A percentile compares a stretch with the other conserved stretches of the same genome.
Evolutionary conservation across 2,113 vertebrate genomes (phyloP).

Genomic region (Amia ocellicauda): DNA sequence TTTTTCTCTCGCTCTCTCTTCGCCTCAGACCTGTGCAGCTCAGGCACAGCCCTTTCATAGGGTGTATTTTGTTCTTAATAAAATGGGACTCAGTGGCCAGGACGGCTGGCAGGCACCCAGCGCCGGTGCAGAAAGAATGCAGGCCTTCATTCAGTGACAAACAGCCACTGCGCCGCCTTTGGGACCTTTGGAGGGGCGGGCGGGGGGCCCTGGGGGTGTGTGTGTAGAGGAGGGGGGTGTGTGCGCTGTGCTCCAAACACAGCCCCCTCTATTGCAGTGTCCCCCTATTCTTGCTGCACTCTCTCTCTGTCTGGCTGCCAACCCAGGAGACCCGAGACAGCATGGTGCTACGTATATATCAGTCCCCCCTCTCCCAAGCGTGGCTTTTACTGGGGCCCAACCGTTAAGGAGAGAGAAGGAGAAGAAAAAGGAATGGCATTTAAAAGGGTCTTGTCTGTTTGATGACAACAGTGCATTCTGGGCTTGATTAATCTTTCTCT

Average conservation of each 20-base stretch:
- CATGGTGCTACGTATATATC: too few relatives aligned
- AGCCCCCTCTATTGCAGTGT: constrained; percentile 42
- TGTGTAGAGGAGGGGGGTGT: constrained; percentile 41
- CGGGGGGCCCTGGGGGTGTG: background rate
- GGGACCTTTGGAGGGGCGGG: constrained; percentile 1
- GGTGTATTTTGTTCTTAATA: constrained; percentile 71
- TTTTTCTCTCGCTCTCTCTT: too few relatives aligned
- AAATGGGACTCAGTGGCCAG: constrained; percentile 62
- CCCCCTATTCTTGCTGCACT: constrained; percentile 19
- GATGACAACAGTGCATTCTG: too few relatives aligned
- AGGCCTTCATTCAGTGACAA: constrained; percentile 69
- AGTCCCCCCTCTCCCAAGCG: too few relatives aligned
- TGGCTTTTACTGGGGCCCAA: too few relatives aligned
- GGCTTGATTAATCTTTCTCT: too few relatives aligned
- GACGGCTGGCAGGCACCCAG: constrained; percentile 72
- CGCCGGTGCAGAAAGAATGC: constrained; percentile 64
- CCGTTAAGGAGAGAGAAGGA: too few relatives aligned
- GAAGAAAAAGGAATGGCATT: too few relatives aligned
- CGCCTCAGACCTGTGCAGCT: constrained; percentile 57
- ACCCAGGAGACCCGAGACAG: too few relatives aligned
- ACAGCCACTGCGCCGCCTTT: constrained; percentile 53
- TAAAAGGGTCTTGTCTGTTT: too few relatives aligned
- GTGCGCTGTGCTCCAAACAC: constrained; percentile 42
- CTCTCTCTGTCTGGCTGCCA: background rate
- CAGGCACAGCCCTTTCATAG: constrained; percentile 66